Evolutionary conservation across 2,797 vertebrate genomes (phyloP), one percentile per base, ranked within the genome.

Genomic region (Propithecus deckenii): DNA sequence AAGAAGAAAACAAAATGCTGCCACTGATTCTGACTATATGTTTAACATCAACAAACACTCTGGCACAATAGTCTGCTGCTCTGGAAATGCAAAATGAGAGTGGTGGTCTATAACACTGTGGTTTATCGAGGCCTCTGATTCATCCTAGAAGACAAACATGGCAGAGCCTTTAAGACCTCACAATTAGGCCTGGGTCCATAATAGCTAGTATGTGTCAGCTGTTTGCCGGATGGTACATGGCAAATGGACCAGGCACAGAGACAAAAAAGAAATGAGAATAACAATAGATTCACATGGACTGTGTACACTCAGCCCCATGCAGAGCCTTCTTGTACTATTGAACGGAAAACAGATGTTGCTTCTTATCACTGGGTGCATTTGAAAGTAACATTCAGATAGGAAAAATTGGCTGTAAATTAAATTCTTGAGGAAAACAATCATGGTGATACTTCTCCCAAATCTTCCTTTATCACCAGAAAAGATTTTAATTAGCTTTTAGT

Each of bases 331-430:
- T 99, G 98, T 99, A 98, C 98, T 98, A 98, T 96, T 98, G 98
- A 99, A 99, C 98, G 98, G 98, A 99, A 99, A 99, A 99, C 99
- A 99, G 99, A 99, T 99, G 99, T 99, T 99, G 98, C 99, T 98
- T 99, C 99, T 99, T 99, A 99, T 99, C 99, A 98, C 98, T 98
- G 98, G 98, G 97, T 98, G 98, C 98, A 97, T 99, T 98, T 98
- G 98, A 99, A 99, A 99, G 99, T 99, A 99, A 99, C 99, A 98
- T 99, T 99, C 98, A 98, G 98, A 98, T 98, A 98, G 98, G 97
- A 98, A 95, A 99, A 99, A 98, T 46, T 98, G 98, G 97, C 98
- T 97, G 98, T 98, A 98, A 99, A 99, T 98, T 99, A 98, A 98
- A 98, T 99, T 99, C 98, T 98, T 98, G 95, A 97, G 97, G 96